Conservation (phyloP, 2,113 vertebrate species). For the Probosciger aterrimus region DNA sequence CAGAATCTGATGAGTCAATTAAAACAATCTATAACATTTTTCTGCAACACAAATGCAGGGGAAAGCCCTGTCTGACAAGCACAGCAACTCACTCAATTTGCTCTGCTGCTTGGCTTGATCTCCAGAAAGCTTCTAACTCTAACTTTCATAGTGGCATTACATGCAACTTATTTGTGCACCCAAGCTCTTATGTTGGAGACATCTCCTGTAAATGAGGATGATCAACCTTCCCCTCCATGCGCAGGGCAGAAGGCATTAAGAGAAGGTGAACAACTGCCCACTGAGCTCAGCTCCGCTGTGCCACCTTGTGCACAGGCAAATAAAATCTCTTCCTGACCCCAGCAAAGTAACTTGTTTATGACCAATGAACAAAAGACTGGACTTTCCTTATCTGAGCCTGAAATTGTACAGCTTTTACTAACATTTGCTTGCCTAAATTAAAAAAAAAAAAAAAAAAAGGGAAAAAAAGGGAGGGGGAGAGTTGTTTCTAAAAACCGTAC, state of each 20-base stretch:
- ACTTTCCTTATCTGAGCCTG: background rate
- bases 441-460: background rate
- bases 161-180: background rate
- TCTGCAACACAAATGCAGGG: background rate
- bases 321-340: background rate
- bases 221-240: background rate
- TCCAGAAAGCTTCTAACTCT: background rate
- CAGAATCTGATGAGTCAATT: background rate
- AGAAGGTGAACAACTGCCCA: background rate
- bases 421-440: background rate
- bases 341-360: background rate
- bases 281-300: background rate
- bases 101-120: background rate
- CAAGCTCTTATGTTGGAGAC: background rate
- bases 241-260: background rate
- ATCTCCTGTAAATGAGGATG: background rate
- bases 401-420: constrained; percentile 15
- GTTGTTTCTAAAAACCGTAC: constrained; percentile 9
- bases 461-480: background rate
- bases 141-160: background rate
- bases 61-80: background rate
- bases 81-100: background rate
- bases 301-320: background rate
- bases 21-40: background rate
- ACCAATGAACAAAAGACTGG: background rate